Base-by-base conservation (phyloP, 2,113 vertebrate species). In the Esox niger region DNA sequence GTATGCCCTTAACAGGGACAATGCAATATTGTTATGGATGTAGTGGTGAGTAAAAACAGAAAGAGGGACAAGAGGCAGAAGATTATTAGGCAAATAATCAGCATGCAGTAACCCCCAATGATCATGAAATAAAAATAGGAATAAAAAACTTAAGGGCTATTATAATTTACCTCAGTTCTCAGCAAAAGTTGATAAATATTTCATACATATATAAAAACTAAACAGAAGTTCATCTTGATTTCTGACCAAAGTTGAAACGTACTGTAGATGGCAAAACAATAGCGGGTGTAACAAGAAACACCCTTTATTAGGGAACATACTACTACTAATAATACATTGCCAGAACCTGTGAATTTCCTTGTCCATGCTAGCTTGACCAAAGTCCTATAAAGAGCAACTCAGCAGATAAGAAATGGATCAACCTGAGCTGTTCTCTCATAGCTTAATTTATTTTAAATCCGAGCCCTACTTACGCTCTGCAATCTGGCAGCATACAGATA, bases 381-480 rank as follows among this genome's bases (percentile, higher is more conserved):
- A 82, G 71, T 73, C 67, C 76, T 74, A 69, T 79, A 87, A 86
- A 88, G 76, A 79, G 79, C 84, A 80, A 87, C 81, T 87, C 86
- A 88, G 82, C 74, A 82, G 88, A 90, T 88, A 88, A 89, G 82
- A 90, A 87, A 85, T 85, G 84, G 82, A 89, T 88, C 88, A 88
- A 87, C 81, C 73, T 87, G 88, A 88, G 83, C 85, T 77, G 90
- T 90, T 89, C 81, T 89, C 80, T 87, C 82, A 87, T 82, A 79
- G 84, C 87, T 82, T 87, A 67, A 86, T 87, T 88, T 88, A 88
- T 88, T 90, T 89, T 81, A 87, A 90, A 90, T 90, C 84, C 84
- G 62, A 84, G 79, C 79, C 76, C 75, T 88, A 81, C 88, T 89
- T 87, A 80, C 84, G 79, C 86, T 81, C 70, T 1, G 75, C 79